A percentile compares a stretch with the other conserved stretches of the same genome.
These are phyloP conservation scores for Nyctereutes procyonoides DNA, from an alignment of 2,113 vertebrate species.

Conservation along the genomic window DNA sequence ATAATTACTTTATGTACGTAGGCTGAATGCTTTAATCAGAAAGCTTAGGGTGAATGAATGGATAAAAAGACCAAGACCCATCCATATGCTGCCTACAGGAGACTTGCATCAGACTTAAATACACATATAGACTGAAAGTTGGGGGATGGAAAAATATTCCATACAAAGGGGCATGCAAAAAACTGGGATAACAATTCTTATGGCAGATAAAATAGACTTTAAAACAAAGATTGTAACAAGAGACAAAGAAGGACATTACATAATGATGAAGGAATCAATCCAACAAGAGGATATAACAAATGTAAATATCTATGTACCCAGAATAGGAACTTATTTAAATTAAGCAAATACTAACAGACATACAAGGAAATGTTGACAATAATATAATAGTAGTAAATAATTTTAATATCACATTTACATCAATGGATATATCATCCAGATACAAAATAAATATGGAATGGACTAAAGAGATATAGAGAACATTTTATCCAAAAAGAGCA, in stretches of 20 bases:
- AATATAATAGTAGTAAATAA: neutral
- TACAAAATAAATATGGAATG: neutral
- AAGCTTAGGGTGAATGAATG: neutral
- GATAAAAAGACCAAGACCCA: neutral
- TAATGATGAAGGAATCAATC: neutral
- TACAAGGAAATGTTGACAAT: neutral
- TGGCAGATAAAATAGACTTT: neutral
- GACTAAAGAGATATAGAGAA: neutral
- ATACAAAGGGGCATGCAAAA: neutral
- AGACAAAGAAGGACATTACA: neutral
- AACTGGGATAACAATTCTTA: neutral
- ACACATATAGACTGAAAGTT: neutral
- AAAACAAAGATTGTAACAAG: neutral
- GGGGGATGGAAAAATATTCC: neutral
- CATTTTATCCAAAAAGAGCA: neutral
- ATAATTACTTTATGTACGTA: neutral
- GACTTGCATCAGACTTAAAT: neutral
- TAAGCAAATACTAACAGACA: neutral
- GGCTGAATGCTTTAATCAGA: neutral
- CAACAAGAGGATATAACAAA: neutral
- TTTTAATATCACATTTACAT: neutral
- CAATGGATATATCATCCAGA: neutral
- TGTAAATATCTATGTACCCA: neutral
- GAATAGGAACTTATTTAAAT: neutral
- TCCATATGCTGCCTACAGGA: neutral